Conservation (phyloP, 2,797 vertebrate species). For the Brachyalestes nurse region DNA sequence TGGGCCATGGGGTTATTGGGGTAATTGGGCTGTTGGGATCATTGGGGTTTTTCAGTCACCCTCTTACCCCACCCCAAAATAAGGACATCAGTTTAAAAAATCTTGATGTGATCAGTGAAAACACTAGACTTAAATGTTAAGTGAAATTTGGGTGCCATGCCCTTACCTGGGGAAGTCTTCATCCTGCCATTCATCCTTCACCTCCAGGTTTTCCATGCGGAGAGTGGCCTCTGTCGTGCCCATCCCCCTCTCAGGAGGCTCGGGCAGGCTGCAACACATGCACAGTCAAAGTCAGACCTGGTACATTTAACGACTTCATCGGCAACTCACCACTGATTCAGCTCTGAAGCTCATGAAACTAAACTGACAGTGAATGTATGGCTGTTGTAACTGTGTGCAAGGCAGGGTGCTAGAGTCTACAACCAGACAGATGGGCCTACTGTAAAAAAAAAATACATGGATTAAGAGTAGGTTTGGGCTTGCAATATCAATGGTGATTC, state of each 20-base stretch:
- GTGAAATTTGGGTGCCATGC: neutral
- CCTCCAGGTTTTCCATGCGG: slow-evolving; percentile 90
- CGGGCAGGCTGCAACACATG: neutral
- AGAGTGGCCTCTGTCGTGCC: slow-evolving; percentile 91
- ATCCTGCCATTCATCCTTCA: slow-evolving; percentile 94
- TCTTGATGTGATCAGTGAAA: neutral
- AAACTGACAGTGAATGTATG: too few species aligned
- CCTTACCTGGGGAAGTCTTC: slow-evolving; percentile 90
- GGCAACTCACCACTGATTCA: neutral
- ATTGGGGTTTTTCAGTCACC: too few species aligned
- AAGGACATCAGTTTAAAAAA: too few species aligned
- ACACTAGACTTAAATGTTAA: neutral
- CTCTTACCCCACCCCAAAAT: too few species aligned
- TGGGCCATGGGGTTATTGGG: neutral
- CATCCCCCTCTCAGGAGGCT: slow-evolving; percentile 73
- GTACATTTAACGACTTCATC: neutral
- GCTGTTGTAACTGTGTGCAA: neutral
- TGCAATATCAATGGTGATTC: neutral
- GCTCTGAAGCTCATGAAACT: neutral
- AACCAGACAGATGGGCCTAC: neutral
- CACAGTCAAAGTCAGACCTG: neutral
- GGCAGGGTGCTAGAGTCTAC: neutral
- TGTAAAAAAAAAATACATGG: neutral
- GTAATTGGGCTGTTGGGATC: too few species aligned
- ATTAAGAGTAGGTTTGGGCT: neutral